Evolutionary conservation across 2,888 invertebrate genomes (phyloP), one percentile per base, ranked within the genome.

Genomic region (Ophraella communa): DNA sequence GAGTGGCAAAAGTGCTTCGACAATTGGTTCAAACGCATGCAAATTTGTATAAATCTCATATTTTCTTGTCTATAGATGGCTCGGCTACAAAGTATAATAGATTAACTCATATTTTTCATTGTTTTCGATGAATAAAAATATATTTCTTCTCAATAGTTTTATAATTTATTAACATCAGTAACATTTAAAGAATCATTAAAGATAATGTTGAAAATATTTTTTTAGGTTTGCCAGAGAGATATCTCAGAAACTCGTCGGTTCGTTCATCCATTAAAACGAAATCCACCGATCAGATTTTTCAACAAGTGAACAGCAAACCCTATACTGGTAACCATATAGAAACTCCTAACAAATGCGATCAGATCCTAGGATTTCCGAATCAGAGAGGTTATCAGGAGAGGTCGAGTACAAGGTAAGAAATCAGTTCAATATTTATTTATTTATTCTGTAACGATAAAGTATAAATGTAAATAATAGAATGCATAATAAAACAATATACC

Each of bases 311-410:
- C 66, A 76, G 76, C 64, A 76, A 75, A 59, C 77, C 78, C 0
- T 77, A 77, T 65, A 69, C 68, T 24, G 62, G 65, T 33, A 57
- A 54, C 44, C 71, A 57, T 18, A 39, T 65, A 4, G 73, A 72
- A 20, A 68, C 70, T 53, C 65, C 57, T 4, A 64, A 60, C 10
- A 73, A 72, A 62, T 68, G 69, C 3, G 73, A 73, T 4, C 71
- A 71, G 56, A 69, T 70, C 21, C 62, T 77, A 35, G 74, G 77
- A 18, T 78, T 78, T 63, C 77, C 78, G 7, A 78, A 71, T 66
- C 78, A 79, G 59, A 74, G 77, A 52, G 75, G 74, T 14, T 80
- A 81, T 44, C 82, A 81, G 1, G 84, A 83, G 60, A 79, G 84
- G 66, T 83, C 84, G 2, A 85, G 82, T 71, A 75, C 84, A 52